Conservation (phyloP, 2,888 invertebrate species). For the Steromphala cineraria region DNA sequence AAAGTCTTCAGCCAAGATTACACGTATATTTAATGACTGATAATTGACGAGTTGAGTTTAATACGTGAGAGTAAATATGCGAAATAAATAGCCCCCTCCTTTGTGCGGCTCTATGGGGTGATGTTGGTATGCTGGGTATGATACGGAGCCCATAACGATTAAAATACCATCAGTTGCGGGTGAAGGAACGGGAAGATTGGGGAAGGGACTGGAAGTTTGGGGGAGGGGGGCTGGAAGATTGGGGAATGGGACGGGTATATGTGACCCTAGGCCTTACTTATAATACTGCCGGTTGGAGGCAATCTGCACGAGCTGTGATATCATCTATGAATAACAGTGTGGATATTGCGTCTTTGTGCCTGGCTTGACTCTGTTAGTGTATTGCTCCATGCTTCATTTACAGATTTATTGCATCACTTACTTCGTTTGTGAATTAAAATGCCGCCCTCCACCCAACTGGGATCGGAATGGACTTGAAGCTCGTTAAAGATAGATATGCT, state of each 20-base stretch:
- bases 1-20: neutral
- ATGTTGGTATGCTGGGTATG: neutral
- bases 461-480: neutral
- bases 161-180: neutral
- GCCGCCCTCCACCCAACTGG: neutral
- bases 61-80: neutral
- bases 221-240: neutral
- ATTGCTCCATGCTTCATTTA: neutral
- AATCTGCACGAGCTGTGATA: neutral
- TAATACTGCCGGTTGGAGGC: neutral
- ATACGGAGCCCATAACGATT: neutral
- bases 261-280: neutral
- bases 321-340: neutral
- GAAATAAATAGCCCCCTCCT: neutral
- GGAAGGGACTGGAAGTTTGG: neutral
- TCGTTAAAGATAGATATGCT: too few relatives aligned
- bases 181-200: neutral
- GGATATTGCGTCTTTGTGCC: neutral
- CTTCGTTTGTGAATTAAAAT: neutral
- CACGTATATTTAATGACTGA: neutral
- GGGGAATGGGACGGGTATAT: neutral
- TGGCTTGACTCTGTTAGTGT: neutral
- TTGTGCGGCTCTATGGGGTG: neutral
- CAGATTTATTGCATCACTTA: neutral
- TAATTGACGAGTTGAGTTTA: neutral